phyloP scores from a whole-genome alignment of 1,140 invertebrate species.

The Zophobas atratus region DNA sequence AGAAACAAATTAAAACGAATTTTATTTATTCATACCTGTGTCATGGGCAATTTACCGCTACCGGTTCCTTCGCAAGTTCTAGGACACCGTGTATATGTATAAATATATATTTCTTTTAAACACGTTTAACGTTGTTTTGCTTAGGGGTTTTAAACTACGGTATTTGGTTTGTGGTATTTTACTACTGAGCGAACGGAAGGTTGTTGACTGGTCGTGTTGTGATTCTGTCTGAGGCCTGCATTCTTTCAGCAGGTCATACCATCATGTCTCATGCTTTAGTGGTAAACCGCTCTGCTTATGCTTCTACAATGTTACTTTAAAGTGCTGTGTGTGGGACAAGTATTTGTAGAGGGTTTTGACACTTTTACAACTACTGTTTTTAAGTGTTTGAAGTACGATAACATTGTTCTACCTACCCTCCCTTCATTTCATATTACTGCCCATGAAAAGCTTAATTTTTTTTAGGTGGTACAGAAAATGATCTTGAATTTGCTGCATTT shows the following conservation, averaged over 20 bases:
- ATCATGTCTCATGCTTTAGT: slow-evolving; percentile 40
- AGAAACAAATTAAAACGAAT: too few relatives aligned
- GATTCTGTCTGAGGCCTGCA: slow-evolving; percentile 58
- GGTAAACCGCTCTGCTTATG: slow-evolving; percentile 15
- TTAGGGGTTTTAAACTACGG: slow-evolving; percentile 25
- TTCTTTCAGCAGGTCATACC: slow-evolving; percentile 56
- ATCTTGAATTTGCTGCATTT: too few relatives aligned
- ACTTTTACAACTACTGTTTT: slow-evolving; percentile 5
- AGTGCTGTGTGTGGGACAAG: neutral
- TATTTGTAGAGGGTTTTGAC: neutral
- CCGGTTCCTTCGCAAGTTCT: too few relatives aligned
- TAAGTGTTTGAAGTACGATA: neutral
- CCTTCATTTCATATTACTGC: too few relatives aligned
- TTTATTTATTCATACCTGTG: too few relatives aligned
- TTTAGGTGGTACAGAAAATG: too few relatives aligned
- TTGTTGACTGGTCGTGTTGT: slow-evolving; percentile 58
- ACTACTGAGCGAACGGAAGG: slow-evolving; percentile 47
- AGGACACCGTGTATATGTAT: neutral
- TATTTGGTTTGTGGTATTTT: slow-evolving; percentile 5
- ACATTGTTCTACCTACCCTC: too few relatives aligned
- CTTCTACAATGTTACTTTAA: neutral
- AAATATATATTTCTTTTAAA: neutral
- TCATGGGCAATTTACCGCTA: too few relatives aligned
- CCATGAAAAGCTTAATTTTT: too few relatives aligned
- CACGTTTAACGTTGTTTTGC: slow-evolving; percentile 8